These are phyloP conservation scores for Nothobranchius furzeri DNA, from an alignment of 2,113 vertebrate species.

Conservation along the genomic window DNA sequence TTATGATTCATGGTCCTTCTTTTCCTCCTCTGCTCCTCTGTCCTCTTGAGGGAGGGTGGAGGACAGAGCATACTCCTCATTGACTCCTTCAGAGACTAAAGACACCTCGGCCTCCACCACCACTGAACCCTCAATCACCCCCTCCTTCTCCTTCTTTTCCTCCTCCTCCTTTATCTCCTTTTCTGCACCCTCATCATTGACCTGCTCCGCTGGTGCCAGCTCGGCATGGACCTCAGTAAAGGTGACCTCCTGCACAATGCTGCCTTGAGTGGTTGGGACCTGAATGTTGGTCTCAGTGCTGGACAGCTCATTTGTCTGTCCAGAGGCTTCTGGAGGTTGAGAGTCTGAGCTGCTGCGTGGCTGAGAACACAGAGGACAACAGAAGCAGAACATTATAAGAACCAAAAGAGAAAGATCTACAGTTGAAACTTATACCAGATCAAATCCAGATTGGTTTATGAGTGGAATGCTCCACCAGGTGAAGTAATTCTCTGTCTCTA, in stretches of 20 bases:
- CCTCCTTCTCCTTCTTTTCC: constrained; percentile 23
- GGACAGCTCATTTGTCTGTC: constrained; percentile 11
- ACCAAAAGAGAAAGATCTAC: neutral
- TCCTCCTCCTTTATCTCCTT: constrained; percentile 36
- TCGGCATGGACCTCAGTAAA: constrained; percentile 79
- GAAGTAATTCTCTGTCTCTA: too few species aligned
- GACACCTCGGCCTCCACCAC: constrained; percentile 55
- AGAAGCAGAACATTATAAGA: neutral
- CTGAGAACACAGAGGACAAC: constrained; percentile 40
- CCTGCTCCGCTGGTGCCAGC: constrained; percentile 63
- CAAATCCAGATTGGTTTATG: too few species aligned
- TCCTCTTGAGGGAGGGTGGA: constrained; percentile 69
- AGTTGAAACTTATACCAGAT: neutral
- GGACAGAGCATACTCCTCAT: constrained; percentile 74
- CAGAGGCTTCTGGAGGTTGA: constrained; percentile 48
- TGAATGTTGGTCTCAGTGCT: constrained; percentile 49
- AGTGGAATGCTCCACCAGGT: too few species aligned
- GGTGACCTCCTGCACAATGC: constrained; percentile 63
- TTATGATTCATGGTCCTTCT: constrained; percentile 37
- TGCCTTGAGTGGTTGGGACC: constrained; percentile 30
- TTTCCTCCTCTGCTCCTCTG: constrained; percentile 16
- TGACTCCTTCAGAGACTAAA: constrained; percentile 53
- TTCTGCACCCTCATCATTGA: constrained; percentile 54
- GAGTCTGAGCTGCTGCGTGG: constrained; percentile 55
- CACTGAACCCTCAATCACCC: neutral